Evolutionary conservation across 1,140 invertebrate genomes (phyloP), one percentile per base, ranked within the genome.

Genomic region (Phthorimaea operculella): DNA sequence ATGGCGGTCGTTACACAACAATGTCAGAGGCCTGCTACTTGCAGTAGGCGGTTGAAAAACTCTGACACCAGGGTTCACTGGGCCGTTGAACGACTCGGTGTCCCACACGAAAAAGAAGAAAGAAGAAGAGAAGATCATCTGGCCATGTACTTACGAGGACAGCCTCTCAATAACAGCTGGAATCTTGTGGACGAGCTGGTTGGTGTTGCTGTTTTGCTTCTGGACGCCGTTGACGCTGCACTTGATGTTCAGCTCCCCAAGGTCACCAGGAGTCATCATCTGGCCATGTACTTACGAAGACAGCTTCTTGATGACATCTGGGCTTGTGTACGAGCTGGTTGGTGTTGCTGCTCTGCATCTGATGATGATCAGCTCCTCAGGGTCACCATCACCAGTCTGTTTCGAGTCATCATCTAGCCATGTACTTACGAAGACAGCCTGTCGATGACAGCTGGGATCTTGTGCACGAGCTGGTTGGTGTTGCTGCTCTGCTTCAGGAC

Each of bases 331-430:
- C 91, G 52, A 97, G 83, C 66, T 96, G 92, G 17, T 86, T 84
- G 0, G 95, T 96, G 54, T 91, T 94, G 49, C 93, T 93, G 55
- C 90, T 87, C 72, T 97, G 96, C 76, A 96, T 96, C 3, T 90
- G 67, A 0, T 89, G 86, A 0, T 92, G 93, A 79, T 97, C 97
- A 2, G 97, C 89, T 91, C 88, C 55, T 94, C 90, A 0, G 94
- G 89, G 83, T 96, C 91, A 21, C 82, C 70, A 8, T 96, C 77
- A n/a, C n/a, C n/a, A n/a, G n/a, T 47, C 91, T 89, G 59, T 94
- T 93, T 63, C 90, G 92, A 0, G 92, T 93, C 0, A 94, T 90
- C 36, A 97, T 90, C n/a, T n/a, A n/a, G n/a, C n/a, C n/a, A n/a
- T n/a, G n/a, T n/a, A n/a, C n/a, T 88, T 83, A 94, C 92, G 92